Evolutionary conservation across 2,797 vertebrate species (phyloP).

Genomic region (Siniperca scherzeri): DNA sequence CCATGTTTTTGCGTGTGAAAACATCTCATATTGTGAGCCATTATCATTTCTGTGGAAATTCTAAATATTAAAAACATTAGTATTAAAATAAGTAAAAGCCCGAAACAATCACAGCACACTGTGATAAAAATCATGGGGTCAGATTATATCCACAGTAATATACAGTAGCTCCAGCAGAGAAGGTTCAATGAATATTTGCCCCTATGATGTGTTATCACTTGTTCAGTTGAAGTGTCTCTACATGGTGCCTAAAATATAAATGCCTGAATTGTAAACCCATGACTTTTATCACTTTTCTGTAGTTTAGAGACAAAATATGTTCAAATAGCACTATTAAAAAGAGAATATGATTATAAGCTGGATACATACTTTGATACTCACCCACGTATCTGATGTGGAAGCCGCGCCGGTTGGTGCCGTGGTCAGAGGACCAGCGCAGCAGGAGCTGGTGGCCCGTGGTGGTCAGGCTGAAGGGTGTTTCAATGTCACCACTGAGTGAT

Average conservation of each 20-base stretch:
- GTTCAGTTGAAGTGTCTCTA: slow-evolving; percentile 21
- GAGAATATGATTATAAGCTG: slow-evolving; percentile 74
- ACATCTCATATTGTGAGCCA: slow-evolving; percentile 34
- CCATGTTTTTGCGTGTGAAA: slow-evolving; percentile 38
- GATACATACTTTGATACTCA: slow-evolving; percentile 93
- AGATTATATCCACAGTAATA: slow-evolving; percentile 22
- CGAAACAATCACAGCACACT: slow-evolving; percentile 35
- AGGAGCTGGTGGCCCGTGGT: slow-evolving; percentile 95
- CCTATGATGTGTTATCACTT: neutral
- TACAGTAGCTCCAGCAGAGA: slow-evolving; percentile 15
- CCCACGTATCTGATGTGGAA: slow-evolving; percentile 98
- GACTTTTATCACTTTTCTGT: slow-evolving; percentile 60
- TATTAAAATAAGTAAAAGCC: slow-evolving; percentile 19
- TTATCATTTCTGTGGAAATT: slow-evolving; percentile 30
- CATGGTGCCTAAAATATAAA: neutral
- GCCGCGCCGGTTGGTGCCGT: slow-evolving; percentile 96
- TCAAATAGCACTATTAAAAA: slow-evolving; percentile 58
- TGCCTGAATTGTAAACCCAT: slow-evolving; percentile 31
- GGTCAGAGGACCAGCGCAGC: slow-evolving; percentile 97
- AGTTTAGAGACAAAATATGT: slow-evolving; percentile 30
- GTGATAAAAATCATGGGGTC: slow-evolving; percentile 71
- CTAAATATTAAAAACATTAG: slow-evolving; percentile 35
- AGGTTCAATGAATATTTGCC: slow-evolving; percentile 16
- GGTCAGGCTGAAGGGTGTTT: slow-evolving; percentile 93
- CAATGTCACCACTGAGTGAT: slow-evolving; percentile 95